Base-by-base conservation (phyloP, 2,888 invertebrate genomes). In the Noctua janthina region DNA sequence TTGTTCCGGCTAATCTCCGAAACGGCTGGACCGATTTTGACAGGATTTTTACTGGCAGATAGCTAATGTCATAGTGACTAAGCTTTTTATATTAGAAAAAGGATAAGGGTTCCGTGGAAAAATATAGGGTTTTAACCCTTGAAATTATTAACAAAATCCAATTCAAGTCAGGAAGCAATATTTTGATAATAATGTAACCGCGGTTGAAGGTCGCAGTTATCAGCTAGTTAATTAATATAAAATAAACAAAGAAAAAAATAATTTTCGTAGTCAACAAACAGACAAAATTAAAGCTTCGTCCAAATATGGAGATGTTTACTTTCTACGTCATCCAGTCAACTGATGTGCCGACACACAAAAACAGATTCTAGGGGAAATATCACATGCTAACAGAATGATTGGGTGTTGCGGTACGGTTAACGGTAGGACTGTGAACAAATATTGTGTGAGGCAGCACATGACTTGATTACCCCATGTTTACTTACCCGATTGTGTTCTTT, bases 371-470 rank as follows among this genome's bases (percentile, higher is more conserved):
- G 56, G 2, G 49, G 69, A 66, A 64, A 70, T 69, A 80, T 82
- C 82, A 83, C 78, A 78, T 74, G 70, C 17, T 68, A 76, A 76
- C 69, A 69, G 69, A 71, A 75, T 84, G 67, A 69, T 79, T 74
- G 29, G 68, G 83, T 54, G 20, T 54, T 54, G 54, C 54, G 54
- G 54, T 82, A 59, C 74, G 80, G 73, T 86, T 83, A 79, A 74
- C 89, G 82, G 78, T 80, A 86, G 88, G 90, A 94, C 93, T 93
- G 83, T 91, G 74, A 79, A 69, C 91, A 94, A 94, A 94, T 93
- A 95, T 93, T 94, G 88, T 91, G 81, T 79, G 77, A 77, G 76
- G 76, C 68, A 76, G 92, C 94, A 94, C 93, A 94, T 94, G 94
- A 94, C 93, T 93, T 81, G 88, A 89, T 86, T 88, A 87, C 88